Evolutionary conservation across 2,888 invertebrate genomes (phyloP).

Genomic region (Perdita meconis): DNA sequence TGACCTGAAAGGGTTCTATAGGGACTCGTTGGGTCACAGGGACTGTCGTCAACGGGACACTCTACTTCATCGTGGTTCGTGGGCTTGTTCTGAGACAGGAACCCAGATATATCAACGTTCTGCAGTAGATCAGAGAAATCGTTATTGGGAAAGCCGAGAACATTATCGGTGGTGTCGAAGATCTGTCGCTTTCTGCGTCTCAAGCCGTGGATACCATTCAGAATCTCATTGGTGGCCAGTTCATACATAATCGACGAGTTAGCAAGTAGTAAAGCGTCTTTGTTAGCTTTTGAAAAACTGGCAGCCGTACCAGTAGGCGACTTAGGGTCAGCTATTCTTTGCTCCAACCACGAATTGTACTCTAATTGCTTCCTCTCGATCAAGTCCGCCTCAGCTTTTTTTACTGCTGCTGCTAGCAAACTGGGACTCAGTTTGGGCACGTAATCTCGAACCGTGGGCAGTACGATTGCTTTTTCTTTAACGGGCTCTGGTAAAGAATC

Average conservation of each 20-base stretch:
- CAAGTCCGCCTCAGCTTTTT: slow-evolving; percentile 92
- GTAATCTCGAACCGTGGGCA: slow-evolving; percentile 41
- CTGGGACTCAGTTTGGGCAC: slow-evolving; percentile 90
- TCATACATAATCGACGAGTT: slow-evolving; percentile 95
- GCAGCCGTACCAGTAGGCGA: slow-evolving; percentile 95
- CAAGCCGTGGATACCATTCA: slow-evolving; percentile 86
- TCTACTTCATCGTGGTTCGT: slow-evolving; percentile 88
- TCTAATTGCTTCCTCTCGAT: slow-evolving; percentile 91
- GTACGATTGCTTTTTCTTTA: slow-evolving; percentile 76
- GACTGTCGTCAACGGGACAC: slow-evolving; percentile 89
- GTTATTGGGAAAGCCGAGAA: slow-evolving; percentile 86
- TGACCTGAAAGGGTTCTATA: slow-evolving; percentile 92
- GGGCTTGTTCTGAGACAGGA: slow-evolving; percentile 87
- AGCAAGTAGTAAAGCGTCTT: slow-evolving; percentile 92
- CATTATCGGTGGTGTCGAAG: slow-evolving; percentile 87
- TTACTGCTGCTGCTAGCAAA: slow-evolving; percentile 90
- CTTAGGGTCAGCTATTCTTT: slow-evolving; percentile 89
- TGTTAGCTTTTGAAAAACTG: slow-evolving; percentile 95
- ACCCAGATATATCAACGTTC: slow-evolving; percentile 90
- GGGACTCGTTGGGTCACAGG: slow-evolving; percentile 90
- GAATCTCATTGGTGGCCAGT: slow-evolving; percentile 93
- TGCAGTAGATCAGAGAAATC: slow-evolving; percentile 92
- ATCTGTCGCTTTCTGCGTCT: slow-evolving; percentile 89
- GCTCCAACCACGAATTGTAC: slow-evolving; percentile 90
- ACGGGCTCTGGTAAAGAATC: slow-evolving; percentile 77